Evolutionary conservation across 2,797 vertebrate species (phyloP).

Genomic region (Craterocephalus amniculus): DNA sequence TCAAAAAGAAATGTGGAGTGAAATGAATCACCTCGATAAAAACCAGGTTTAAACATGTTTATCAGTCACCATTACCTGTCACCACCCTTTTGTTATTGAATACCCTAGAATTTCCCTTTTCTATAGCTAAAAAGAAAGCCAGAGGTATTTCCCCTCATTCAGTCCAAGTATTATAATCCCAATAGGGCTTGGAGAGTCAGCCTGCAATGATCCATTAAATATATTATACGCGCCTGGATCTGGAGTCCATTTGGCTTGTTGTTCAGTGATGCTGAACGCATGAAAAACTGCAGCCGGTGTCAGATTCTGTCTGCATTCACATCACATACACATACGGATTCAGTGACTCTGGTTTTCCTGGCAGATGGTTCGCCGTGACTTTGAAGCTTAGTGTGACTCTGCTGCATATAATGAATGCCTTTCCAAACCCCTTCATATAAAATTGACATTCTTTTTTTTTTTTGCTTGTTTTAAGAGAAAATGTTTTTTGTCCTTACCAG

Average conservation of each 20-base stretch:
- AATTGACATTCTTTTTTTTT: slow-evolving; percentile 19
- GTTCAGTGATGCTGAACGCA: slow-evolving; percentile 74
- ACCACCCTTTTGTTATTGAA: slow-evolving; percentile 5
- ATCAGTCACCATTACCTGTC: slow-evolving; percentile 6
- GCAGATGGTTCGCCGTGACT: slow-evolving; percentile 56
- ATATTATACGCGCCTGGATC: slow-evolving; percentile 62
- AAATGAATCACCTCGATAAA: slow-evolving; percentile 4
- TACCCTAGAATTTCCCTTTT: background rate
- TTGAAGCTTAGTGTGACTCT: slow-evolving; percentile 41
- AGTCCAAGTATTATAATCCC: slow-evolving; percentile 67
- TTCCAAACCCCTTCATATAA: slow-evolving; percentile 14
- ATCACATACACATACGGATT: slow-evolving; percentile 65
- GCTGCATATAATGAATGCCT: slow-evolving; percentile 32
- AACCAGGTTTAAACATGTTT: slow-evolving; percentile 2
- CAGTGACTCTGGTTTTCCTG: slow-evolving; percentile 70
- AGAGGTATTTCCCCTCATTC: slow-evolving; percentile 54
- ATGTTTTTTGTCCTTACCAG: background rate
- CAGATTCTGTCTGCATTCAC: slow-evolving; percentile 63
- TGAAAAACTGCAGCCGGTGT: slow-evolving; percentile 64
- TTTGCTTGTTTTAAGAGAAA: slow-evolving; percentile 11
- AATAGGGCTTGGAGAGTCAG: slow-evolving; percentile 59
- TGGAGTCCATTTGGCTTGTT: slow-evolving; percentile 71
- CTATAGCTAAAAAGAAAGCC: slow-evolving; percentile 25
- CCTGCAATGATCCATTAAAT: slow-evolving; percentile 74
- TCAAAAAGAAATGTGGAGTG: background rate